Evolutionary conservation across 2,113 vertebrate species (phyloP).

Genomic region (Perccottus glenii): DNA sequence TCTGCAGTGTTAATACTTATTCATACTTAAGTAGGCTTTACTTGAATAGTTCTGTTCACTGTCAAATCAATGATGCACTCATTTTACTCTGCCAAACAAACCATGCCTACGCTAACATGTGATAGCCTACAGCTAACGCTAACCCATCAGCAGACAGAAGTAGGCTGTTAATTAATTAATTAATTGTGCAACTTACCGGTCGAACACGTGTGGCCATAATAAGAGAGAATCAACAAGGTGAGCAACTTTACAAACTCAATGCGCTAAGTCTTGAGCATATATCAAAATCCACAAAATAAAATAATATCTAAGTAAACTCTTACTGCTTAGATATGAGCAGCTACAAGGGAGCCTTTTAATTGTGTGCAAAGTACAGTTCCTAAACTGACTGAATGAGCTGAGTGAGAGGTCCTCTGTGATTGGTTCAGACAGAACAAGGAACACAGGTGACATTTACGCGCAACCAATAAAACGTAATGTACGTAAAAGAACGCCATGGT

Average conservation of each 20-base stretch:
- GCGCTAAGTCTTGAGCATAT: background rate
- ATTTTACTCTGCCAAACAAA: too few species aligned
- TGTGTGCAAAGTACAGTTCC: background rate
- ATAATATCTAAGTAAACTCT: too few species aligned
- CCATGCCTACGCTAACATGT: too few species aligned
- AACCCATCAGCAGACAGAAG: background rate
- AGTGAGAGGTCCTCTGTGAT: constrained; percentile 52
- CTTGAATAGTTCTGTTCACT: too few species aligned
- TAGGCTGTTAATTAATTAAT: too few species aligned
- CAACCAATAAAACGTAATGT: constrained; percentile 51
- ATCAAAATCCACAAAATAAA: background rate
- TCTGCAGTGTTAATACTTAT: too few species aligned
- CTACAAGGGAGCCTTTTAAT: background rate
- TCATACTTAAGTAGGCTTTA: too few species aligned
- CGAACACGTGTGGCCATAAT: constrained; percentile 78
- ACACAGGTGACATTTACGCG: background rate
- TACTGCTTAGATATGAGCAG: too few species aligned
- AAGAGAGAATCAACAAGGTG: background rate
- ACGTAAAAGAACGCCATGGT: constrained; percentile 75
- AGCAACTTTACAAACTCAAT: background rate
- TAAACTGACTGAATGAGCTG: constrained; percentile 59
- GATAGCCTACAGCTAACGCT: too few species aligned
- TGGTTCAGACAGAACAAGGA: constrained; percentile 42
- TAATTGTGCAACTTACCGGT: constrained; percentile 69
- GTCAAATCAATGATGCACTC: too few species aligned